Conservation (phyloP, 2,797 vertebrate species). For the Cyclopterus lumpus region DNA sequence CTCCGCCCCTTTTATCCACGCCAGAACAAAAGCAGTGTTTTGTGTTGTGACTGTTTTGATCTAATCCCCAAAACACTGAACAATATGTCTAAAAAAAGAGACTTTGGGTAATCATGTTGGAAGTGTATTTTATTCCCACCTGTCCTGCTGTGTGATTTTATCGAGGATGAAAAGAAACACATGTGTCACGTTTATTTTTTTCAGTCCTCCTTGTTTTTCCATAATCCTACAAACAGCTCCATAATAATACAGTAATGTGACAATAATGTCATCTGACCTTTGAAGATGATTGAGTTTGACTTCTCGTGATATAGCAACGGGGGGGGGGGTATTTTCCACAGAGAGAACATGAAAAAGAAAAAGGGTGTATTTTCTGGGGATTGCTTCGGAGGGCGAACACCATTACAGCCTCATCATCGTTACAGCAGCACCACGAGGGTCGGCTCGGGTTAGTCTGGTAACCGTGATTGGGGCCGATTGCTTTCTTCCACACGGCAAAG, state of each 20-base stretch:
- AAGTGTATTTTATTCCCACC: background rate
- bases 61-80: too few species aligned
- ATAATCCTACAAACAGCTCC: background rate
- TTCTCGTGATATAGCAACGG: background rate
- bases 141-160: background rate
- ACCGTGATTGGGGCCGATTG: conserved; percentile 64
- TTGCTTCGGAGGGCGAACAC: conserved; percentile 50
- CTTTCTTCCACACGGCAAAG: conserved; percentile 50
- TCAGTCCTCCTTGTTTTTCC: background rate
- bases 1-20: background rate
- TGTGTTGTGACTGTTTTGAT: too few species aligned
- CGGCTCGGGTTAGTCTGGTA: conserved; percentile 54
- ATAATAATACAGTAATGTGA: background rate
- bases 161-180: background rate
- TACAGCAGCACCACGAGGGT: conserved; percentile 51
- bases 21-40: too few species aligned
- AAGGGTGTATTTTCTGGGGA: conserved; percentile 46
- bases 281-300: conserved; percentile 16
- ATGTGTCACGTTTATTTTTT: background rate
- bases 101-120: background rate
- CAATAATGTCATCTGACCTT: conserved; percentile 1
- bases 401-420: conserved; percentile 52
- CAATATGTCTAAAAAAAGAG: too few species aligned
- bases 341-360: conserved; percentile 34
- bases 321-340: conserved; percentile 39